Conservation (phyloP, 35 echinoderm and acorn worm species). For the Stichopus chloronotus region DNA sequence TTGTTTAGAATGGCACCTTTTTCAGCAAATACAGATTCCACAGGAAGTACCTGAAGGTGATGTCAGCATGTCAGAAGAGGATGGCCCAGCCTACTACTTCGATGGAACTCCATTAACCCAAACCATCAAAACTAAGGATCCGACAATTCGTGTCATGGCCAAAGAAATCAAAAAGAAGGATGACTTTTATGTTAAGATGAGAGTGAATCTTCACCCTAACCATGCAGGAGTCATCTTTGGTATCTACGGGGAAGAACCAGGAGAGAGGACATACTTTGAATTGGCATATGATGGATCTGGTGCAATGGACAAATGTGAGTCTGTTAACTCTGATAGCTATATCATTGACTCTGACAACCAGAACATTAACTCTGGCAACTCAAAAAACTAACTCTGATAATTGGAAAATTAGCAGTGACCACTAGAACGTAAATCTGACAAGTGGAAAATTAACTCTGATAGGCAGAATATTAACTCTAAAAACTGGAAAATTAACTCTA, state of each 20-base stretch:
- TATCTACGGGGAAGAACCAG: constrained; percentile 32
- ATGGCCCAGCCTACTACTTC: constrained; percentile 48
- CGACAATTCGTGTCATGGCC: neutral
- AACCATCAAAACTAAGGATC: neutral
- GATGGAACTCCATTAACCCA: constrained; percentile 12
- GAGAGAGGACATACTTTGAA: constrained; percentile 30
- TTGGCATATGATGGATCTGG: constrained; percentile 42
- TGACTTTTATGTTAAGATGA: constrained; percentile 46
- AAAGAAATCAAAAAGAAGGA: constrained; percentile 52
- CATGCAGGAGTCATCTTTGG: constrained; percentile 51
- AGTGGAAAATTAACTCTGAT: no score
- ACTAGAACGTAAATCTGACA: no score
- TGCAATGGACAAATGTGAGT: constrained; percentile 28
- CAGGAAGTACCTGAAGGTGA: constrained; percentile 7
- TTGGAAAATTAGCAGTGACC: no score
- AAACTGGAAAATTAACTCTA: no score
- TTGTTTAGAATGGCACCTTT: constrained; percentile 33
- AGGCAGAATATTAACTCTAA: no score
- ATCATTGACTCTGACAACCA: no score
- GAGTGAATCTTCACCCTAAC: constrained; percentile 11
- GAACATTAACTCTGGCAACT: no score
- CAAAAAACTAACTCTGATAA: no score
- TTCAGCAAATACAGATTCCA: neutral
- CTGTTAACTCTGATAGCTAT: no score
- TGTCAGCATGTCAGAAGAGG: constrained; percentile 18